phyloP scores from a whole-genome alignment of 2,797 vertebrate species.

The Sebastes paucispinis region DNA sequence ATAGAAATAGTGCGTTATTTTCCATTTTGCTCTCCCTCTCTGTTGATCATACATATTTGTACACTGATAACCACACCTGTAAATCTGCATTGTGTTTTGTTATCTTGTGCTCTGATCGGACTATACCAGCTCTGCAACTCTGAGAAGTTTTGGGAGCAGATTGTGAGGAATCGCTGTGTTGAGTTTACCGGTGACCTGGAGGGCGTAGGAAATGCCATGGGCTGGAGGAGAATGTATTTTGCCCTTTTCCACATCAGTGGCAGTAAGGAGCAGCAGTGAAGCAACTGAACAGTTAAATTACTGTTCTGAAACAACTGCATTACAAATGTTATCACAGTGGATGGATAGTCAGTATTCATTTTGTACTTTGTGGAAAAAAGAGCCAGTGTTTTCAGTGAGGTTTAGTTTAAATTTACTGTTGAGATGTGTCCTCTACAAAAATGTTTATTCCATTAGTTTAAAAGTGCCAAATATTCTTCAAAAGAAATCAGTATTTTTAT shows the following conservation, averaged over 20 bases:
- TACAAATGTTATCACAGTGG: not conserved
- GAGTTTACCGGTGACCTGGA: constrained; percentile 76
- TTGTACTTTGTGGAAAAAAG: not conserved
- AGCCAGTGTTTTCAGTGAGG: not conserved
- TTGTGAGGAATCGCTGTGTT: constrained; percentile 60
- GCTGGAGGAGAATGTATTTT: constrained; percentile 82
- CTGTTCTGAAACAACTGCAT: not conserved
- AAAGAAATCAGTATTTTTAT: not conserved
- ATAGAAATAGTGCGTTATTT: not conserved
- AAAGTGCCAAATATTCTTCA: not conserved
- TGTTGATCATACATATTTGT: not conserved
- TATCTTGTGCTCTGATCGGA: constrained; percentile 29
- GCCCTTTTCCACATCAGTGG: constrained; percentile 47
- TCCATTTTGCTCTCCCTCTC: not conserved
- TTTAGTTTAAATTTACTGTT: not conserved
- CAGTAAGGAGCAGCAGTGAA: not conserved
- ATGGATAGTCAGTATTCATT: not conserved
- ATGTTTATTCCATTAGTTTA: not conserved
- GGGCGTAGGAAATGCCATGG: constrained; percentile 63
- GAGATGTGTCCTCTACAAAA: not conserved
- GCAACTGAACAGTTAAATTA: not conserved
- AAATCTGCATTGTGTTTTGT: not conserved
- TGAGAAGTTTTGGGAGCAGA: constrained; percentile 79
- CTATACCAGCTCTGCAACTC: constrained; percentile 74
- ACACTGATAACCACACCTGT: not conserved